phyloP scores from a whole-genome alignment of 2,888 invertebrate genomes.

The Lottia gigantea region DNA sequence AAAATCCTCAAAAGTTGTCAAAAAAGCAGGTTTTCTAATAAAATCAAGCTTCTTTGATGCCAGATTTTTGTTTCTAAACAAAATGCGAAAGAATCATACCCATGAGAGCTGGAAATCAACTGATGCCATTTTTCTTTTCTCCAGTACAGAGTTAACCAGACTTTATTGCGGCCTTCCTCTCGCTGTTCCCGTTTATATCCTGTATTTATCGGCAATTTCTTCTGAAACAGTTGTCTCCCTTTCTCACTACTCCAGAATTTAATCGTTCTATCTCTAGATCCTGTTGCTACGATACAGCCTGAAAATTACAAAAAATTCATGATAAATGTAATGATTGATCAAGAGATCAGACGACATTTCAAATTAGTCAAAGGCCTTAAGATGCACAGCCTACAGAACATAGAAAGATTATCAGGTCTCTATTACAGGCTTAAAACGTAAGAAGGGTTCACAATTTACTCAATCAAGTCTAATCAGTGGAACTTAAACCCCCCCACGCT shows the following conservation, averaged over 20 bases:
- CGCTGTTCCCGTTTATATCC: conserved; percentile 34
- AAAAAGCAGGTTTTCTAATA: no score
- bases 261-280: conserved; percentile 75
- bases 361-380: no score
- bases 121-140: conserved; percentile 57
- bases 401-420: no score
- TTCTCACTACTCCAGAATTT: conserved; percentile 58
- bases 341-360: no score
- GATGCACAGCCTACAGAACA: no score
- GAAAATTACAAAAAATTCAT: conserved; percentile 40
- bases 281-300: conserved; percentile 75
- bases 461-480: no score
- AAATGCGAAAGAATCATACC: conserved; percentile 42
- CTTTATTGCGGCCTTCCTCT: conserved; percentile 41
- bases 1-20: no score
- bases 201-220: conserved; percentile 48
- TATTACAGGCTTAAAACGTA: no score
- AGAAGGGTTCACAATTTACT: no score
- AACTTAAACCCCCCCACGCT: no score
- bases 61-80: no score
- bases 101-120: conserved; percentile 52
- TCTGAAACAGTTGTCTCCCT: conserved; percentile 45
- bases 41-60: no score
- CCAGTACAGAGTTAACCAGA: conserved; percentile 72
- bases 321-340: not conserved